phyloP scores from a whole-genome alignment of 2,888 invertebrate species.

The Pyrocoelia pectoralis region DNA sequence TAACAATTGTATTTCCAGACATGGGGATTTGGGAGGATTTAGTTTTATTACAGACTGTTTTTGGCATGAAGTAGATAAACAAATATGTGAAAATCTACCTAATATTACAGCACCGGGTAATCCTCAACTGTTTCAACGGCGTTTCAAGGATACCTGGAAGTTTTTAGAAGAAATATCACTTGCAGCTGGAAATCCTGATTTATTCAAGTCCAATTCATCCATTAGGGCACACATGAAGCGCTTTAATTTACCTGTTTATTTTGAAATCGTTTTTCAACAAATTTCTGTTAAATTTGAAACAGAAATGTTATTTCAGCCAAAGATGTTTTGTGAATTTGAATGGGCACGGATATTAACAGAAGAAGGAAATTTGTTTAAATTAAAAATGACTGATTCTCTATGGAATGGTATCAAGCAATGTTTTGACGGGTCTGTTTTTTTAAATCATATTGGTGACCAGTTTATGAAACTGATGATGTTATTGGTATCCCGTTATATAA shows the following conservation, averaged over 20 bases:
- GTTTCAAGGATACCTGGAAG: slow-evolving; percentile 79
- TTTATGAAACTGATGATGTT: slow-evolving; percentile 92
- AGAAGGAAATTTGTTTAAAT: slow-evolving; percentile 54
- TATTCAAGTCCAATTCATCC: slow-evolving; percentile 72
- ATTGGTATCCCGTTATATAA: slow-evolving; percentile 79
- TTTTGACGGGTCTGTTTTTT: slow-evolving; percentile 82
- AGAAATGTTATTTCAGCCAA: slow-evolving; percentile 54
- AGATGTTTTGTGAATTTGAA: slow-evolving; percentile 31
- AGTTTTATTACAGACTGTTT: slow-evolving; percentile 86
- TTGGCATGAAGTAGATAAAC: slow-evolving; percentile 86
- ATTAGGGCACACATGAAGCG: slow-evolving; percentile 79
- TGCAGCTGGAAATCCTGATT: slow-evolving; percentile 67
- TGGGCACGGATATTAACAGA: slow-evolving; percentile 47
- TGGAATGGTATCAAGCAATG: slow-evolving; percentile 63
- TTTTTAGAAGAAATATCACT: slow-evolving; percentile 78
- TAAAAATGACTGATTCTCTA: slow-evolving; percentile 62
- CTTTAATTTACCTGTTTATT: slow-evolving; percentile 97
- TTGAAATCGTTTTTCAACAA: slow-evolving; percentile 94
- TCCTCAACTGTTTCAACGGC: slow-evolving; percentile 84
- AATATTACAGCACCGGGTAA: slow-evolving; percentile 93
- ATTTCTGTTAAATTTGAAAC: slow-evolving; percentile 76
- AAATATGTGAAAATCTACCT: slow-evolving; percentile 80
- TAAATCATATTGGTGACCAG: slow-evolving; percentile 79
- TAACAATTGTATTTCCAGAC: slow-evolving; percentile 59
- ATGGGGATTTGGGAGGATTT: slow-evolving; percentile 66